Percentiles rank a stretch among this genome's conserved stretches.
Evolutionary conservation across 2,113 vertebrate species (phyloP).

Genomic region (Lasiurus cinereus): DNA sequence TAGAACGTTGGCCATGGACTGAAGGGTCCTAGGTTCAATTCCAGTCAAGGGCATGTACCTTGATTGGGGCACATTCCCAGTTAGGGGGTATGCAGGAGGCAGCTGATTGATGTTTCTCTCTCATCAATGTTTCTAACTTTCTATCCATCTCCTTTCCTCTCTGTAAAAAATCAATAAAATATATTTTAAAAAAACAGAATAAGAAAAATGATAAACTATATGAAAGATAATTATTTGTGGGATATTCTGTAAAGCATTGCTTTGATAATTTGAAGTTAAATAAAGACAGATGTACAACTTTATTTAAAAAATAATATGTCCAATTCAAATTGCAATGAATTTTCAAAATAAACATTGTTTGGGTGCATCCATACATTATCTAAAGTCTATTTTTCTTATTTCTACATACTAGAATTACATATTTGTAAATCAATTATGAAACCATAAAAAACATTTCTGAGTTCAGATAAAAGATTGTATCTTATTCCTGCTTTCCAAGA

Average conservation of each 20-base stretch:
- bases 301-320: slow-evolving; percentile 21
- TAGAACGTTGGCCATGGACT: no score
- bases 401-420: background rate
- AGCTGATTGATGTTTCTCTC: no score
- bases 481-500: background rate
- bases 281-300: background rate
- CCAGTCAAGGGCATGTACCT: no score
- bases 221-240: background rate
- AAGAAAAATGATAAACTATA: background rate
- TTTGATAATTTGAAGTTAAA: slow-evolving; percentile 4
- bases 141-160: no score
- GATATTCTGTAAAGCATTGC: background rate
- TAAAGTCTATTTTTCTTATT: background rate
- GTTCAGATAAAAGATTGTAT: background rate
- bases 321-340: background rate
- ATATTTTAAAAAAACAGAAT: background rate
- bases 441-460: background rate
- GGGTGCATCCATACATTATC: background rate
- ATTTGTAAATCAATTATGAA: background rate
- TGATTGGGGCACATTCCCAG: no score
- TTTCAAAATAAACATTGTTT: slow-evolving; percentile 30
- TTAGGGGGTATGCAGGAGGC: no score
- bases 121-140: no score
- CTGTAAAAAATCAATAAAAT: no score
- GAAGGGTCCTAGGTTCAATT: no score